Evolutionary conservation across 2,797 vertebrate species (phyloP), one percentile per base, ranked within the genome.

Genomic region (Lindbergichthys nudifrons): DNA sequence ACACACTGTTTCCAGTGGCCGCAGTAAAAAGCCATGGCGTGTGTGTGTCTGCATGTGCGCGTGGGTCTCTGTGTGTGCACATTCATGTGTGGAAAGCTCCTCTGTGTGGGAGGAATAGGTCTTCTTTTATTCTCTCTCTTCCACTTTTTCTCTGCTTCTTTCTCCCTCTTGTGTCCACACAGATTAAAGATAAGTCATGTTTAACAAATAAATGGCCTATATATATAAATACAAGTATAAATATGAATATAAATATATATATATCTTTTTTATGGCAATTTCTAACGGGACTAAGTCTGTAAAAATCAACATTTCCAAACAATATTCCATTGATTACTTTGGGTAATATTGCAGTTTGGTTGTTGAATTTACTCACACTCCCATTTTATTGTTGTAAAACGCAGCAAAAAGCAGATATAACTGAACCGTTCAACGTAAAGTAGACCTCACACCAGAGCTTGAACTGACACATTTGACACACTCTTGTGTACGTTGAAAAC

Each of bases 191-290:
- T 87, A 86, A 87, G 74, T 91, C 84, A 92, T 84, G 85, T 90
- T 90, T 87, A 92, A 88, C 82, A 82, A 87, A 90, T 88, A 89
- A 87, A 92, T 91, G 85, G 87, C 91, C 86, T 89, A 90, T 90
- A 93, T 92, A 91, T 88, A 91, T 84, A 91, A 50, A 80, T 63
- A 63, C 5, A 92, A 66, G 88, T 83, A 90, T 60, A 87, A 36
- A 36, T 84, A 91, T 85, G 64, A 62, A 90, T 86, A 87, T 72
- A 72, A 72, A 92, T 88, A 90, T 82, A 84, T 75, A 92, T 92
- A 88, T 93, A 93, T 94, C 88, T 93, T 94, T 94, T 93, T 92
- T 93, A 93, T 91, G 87, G 90, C 87, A 82, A 92, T 93, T 93
- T 94, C 90, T 93, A 92, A 92, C 75, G 87, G 91, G 85, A 90